Conservation (phyloP, 2,797 vertebrate species). For the Acipenser ruthenus region DNA sequence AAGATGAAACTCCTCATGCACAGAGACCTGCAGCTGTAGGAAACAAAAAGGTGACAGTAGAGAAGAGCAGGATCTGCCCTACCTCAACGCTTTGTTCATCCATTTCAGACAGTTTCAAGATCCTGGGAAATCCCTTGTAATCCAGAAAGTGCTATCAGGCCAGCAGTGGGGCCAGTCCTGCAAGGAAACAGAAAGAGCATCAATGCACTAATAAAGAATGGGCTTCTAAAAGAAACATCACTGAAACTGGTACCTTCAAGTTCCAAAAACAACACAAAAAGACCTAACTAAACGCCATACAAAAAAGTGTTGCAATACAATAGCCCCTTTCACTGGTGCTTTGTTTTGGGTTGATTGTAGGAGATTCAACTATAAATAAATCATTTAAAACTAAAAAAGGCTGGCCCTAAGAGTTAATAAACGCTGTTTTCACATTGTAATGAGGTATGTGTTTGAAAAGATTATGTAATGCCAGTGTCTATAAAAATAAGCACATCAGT, state of each 20-base stretch:
- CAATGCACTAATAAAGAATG: neutral
- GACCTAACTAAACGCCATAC: neutral
- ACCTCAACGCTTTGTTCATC: conserved; percentile 90
- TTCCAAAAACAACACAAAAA: neutral
- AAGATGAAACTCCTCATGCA: neutral
- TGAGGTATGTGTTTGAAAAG: too few relatives aligned
- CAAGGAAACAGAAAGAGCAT: conserved; percentile 3
- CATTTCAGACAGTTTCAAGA: conserved; percentile 66
- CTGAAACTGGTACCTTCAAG: neutral
- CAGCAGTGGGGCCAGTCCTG: neutral
- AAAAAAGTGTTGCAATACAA: neutral
- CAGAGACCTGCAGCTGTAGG: neutral
- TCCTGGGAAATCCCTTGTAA: neutral
- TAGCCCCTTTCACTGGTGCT: too few relatives aligned
- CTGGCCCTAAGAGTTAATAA: too few relatives aligned
- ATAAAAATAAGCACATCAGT: too few relatives aligned
- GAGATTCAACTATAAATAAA: too few relatives aligned
- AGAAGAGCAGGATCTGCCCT: conserved; percentile 21
- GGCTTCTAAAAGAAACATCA: neutral
- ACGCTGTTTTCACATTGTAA: too few relatives aligned
- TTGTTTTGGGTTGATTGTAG: too few relatives aligned
- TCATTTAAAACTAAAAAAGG: too few relatives aligned
- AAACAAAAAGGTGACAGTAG: neutral
- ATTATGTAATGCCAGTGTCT: too few relatives aligned
- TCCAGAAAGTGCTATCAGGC: neutral